Base-by-base conservation (phyloP, 2,888 invertebrate genomes). In the Mesorhabditis spiculigera region DNA sequence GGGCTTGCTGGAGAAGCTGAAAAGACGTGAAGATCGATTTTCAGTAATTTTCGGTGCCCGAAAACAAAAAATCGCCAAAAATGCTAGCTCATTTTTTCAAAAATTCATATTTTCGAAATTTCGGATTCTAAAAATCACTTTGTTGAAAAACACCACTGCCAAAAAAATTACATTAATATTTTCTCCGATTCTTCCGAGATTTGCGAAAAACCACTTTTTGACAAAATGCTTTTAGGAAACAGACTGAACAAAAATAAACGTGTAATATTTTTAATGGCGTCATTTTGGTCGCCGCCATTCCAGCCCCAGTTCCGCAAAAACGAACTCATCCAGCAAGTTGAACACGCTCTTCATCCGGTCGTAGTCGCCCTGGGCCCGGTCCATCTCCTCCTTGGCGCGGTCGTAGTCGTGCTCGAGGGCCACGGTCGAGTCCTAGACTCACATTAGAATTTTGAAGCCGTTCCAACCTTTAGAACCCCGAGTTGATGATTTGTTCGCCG, bases 401-500 rank as follows among this genome's bases (percentile, higher is more conserved):
- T 50, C 10, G n/a, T 50, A 50, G n/a, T 50, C 58, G n/a, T 50
- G 58, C 58, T 50, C 58, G 10, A 50, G 58, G n/a, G 58, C 58
- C 10, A 50, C n/a, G 8, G 58, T 50, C 28, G 28, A 28, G 28
- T 28, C 28, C 28, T 28, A 28, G 28, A 28, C 28, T 28, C 28
- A 28, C 28, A 28, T 28, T 28, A 28, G 28, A 28, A 28, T 28
- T 28, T 28, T 28, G 28, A 28, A 28, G 28, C 28, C 28, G 28
- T 8, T 5, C 64, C n/a, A 65, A 78, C 81, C 69, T 91, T 91
- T 5, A 92, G 91, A 75, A 91, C 90, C 66, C 92, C 90, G 4
- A 92, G 90, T 74, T 91, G 90, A 69, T 92, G 90, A 72, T 94
- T 93, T 81, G 92, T 92, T 79, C 91, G 90, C 69, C 97, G 92